Evolutionary conservation across 2,113 vertebrate genomes (phyloP).

Genomic region (Mobula birostris): DNA sequence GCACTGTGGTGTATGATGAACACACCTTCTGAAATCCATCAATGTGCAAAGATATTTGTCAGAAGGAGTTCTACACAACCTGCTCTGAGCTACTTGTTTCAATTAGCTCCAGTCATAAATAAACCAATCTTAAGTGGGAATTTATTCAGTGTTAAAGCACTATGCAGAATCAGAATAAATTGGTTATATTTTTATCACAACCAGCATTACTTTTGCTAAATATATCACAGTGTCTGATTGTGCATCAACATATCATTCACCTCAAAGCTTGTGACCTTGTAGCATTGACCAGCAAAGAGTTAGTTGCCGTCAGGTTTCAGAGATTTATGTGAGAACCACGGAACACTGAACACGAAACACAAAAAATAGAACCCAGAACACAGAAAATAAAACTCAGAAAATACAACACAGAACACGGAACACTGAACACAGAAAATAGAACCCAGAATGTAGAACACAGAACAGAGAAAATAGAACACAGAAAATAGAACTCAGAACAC

Average conservation of each 20-base stretch:
- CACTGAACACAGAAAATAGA: no score
- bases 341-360: no score
- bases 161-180: constrained; percentile 24
- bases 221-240: constrained; percentile 12
- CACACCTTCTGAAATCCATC: neutral
- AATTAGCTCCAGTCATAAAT: neutral
- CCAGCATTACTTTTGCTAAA: constrained; percentile 13
- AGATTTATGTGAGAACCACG: no score
- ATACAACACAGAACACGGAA: no score
- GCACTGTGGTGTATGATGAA: neutral
- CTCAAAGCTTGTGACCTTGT: neutral
- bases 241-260: neutral
- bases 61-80: neutral
- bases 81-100: neutral
- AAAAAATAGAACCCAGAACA: no score
- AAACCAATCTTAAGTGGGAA: constrained; percentile 26
- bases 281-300: no score
- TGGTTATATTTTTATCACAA: constrained; percentile 15
- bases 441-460: no score
- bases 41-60: constrained; percentile 16
- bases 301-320: no score
- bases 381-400: no score
- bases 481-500: no score
- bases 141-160: constrained; percentile 19
- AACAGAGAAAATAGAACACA: no score